A percentile compares a stretch with the other conserved stretches of the same genome.
phyloP scores from a whole-genome alignment of 2,797 vertebrate species.

The Sebastes elongatus region DNA sequence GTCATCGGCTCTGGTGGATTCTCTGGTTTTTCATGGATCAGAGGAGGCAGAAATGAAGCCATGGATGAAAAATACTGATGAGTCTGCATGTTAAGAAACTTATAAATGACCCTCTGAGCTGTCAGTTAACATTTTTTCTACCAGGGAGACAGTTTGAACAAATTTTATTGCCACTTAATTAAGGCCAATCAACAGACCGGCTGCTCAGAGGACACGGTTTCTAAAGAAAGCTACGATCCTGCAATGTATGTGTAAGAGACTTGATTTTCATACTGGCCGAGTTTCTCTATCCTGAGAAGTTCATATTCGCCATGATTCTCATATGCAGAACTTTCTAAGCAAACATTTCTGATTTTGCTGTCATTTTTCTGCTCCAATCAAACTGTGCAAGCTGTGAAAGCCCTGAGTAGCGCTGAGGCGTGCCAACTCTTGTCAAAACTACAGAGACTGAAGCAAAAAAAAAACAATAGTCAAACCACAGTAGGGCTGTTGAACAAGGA shows the following conservation, averaged over 20 bases:
- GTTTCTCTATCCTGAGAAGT: not conserved
- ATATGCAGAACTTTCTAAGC: not conserved
- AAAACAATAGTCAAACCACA: constrained; percentile 7
- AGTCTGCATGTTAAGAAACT: not conserved
- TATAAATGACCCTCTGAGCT: not conserved
- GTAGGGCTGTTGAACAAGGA: not conserved
- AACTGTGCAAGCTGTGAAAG: not conserved
- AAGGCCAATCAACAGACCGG: not conserved
- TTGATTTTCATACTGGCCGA: not conserved
- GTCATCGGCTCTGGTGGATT: constrained; percentile 26
- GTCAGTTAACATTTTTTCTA: not conserved
- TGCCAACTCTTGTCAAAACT: constrained; percentile 11
- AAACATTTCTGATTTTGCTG: not conserved
- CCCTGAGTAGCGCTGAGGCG: not conserved
- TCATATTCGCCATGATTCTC: not conserved
- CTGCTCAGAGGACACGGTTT: not conserved
- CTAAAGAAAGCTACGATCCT: not conserved
- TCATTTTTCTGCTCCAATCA: not conserved
- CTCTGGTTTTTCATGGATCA: constrained; percentile 15
- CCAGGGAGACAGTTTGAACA: not conserved
- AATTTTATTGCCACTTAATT: not conserved
- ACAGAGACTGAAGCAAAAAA: constrained; percentile 10
- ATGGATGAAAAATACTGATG: not conserved
- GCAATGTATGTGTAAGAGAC: not conserved
- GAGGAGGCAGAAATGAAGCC: not conserved